Conservation (phyloP, 2,113 vertebrate genomes). For the Neotragus moschatus region DNA sequence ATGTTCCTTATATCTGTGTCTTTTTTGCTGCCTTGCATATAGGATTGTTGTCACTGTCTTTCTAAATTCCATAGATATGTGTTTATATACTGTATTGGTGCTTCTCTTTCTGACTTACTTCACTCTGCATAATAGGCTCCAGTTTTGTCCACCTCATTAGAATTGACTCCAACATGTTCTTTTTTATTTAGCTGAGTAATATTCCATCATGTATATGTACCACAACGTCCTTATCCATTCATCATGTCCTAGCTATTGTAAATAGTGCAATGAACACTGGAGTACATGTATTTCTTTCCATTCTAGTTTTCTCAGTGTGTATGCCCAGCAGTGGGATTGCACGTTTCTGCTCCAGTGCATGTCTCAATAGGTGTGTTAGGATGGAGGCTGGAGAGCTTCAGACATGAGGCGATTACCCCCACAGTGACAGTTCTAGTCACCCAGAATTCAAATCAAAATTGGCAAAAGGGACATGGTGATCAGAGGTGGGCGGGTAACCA, state of each 20-base stretch:
- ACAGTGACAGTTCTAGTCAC: neutral
- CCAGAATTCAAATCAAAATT: slow-evolving; percentile 5
- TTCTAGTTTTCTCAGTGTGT: neutral
- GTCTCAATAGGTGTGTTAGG: neutral
- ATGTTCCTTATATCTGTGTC: neutral
- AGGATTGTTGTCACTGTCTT: neutral
- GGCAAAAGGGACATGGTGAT: neutral
- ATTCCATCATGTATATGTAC: neutral
- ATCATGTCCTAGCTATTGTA: neutral
- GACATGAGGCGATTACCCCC: neutral
- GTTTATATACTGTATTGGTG: neutral
- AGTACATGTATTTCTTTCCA: neutral
- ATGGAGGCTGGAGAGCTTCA: neutral
- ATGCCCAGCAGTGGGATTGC: neutral
- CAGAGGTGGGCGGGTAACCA: neutral
- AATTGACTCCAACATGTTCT: neutral
- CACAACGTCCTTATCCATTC: neutral
- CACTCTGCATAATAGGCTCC: neutral
- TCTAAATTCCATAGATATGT: neutral
- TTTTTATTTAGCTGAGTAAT: neutral
- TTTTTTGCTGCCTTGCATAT: neutral
- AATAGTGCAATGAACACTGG: neutral
- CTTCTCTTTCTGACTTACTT: neutral
- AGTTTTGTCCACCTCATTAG: neutral
- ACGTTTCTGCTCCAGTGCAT: neutral